These are phyloP conservation scores for Chrysogorgia sp. DNA, from an alignment of 92 coral and sea anemone species.

Conservation along the genomic window DNA sequence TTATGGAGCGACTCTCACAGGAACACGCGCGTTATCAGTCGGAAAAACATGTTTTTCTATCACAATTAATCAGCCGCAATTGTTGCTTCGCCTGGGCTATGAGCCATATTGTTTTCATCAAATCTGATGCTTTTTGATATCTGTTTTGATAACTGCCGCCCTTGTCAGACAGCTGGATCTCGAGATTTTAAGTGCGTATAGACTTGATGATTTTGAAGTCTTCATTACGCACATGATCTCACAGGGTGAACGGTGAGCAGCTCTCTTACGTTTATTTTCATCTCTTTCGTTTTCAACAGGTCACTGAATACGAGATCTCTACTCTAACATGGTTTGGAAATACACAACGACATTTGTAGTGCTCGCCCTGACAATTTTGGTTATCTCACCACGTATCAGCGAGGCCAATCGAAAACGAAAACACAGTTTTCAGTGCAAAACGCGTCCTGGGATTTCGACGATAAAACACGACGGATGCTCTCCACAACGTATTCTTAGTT, in stretches of 20 bases:
- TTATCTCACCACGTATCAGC: background rate
- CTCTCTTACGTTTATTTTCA: constrained; percentile 4
- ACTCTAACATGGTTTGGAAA: constrained; percentile 27
- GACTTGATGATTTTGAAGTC: constrained; percentile 41
- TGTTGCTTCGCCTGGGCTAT: constrained; percentile 15
- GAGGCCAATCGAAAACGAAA: constrained; percentile 2
- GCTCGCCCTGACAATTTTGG: background rate
- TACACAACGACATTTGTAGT: constrained; percentile 6
- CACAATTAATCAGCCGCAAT: constrained; percentile 48
- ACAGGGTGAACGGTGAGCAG: constrained; percentile 18
- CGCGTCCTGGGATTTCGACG: constrained; percentile 15
- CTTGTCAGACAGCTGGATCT: constrained; percentile 49
- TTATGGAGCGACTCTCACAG: constrained; percentile 13
- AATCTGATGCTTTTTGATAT: constrained; percentile 23
- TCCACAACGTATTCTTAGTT: constrained; percentile 16
- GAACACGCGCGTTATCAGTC: constrained; percentile 45
- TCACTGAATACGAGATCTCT: constrained; percentile 15
- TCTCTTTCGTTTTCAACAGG: constrained; percentile 2
- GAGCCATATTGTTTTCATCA: constrained; percentile 50
- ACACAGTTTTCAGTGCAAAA: background rate
- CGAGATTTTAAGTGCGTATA: constrained; percentile 33
- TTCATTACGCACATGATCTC: constrained; percentile 29
- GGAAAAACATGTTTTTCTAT: constrained; percentile 45
- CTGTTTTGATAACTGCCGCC: constrained; percentile 44
- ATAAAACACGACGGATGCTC: constrained; percentile 5